Base-by-base conservation (phyloP, 2,797 vertebrate species). In the Carduelis carduelis region DNA sequence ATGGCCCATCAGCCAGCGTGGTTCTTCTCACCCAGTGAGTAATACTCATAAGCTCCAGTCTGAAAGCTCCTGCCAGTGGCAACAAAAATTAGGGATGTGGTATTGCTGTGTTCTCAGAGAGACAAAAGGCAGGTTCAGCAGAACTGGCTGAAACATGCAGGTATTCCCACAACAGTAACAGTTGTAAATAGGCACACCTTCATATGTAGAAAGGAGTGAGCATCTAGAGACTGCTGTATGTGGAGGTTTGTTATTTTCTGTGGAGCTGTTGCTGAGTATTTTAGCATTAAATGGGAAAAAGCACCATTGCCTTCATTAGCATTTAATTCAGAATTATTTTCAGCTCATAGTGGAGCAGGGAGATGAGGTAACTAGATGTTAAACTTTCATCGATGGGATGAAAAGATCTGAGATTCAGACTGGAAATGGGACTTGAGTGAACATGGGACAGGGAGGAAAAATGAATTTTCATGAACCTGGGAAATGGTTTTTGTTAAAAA, bases 301-400 rank as follows among this genome's bases (percentile, higher is more conserved):
- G 5, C 37, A 76, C 56, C 5, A n/a, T 53, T 68, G 50, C 55
- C n/a, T 68, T 77, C 34, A 32, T 77, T 77, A 63, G 28, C 17
- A 61, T 79, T 94, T 94, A 3, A 69, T 74, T 92, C 46, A 57
- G 35, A 74, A 68, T 92, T 49, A 66, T 77, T 94, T 83, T 61
- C 39, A 50, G 9, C 21, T 64, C 64, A 15, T 9, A 63, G n/a
- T 39, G 75, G 52, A 89, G 50, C 46, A 64, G 32, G 23, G n/a
- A 77, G 15, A 44, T 11, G 2, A 0, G 0, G 46, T 63, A 41
- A 80, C 12, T 75, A 43, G 27, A 71, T 63, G 34, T 77, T 86
- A 49, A 85, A 80, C n/a, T 80, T 70, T 16, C 44, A 44, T 6
- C n/a, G 19, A 65, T 22, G 26, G 26, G 14, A 55, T 30, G 24